phyloP scores from a whole-genome alignment of 1,140 invertebrate genomes.

The Drosophila simulans region DNA sequence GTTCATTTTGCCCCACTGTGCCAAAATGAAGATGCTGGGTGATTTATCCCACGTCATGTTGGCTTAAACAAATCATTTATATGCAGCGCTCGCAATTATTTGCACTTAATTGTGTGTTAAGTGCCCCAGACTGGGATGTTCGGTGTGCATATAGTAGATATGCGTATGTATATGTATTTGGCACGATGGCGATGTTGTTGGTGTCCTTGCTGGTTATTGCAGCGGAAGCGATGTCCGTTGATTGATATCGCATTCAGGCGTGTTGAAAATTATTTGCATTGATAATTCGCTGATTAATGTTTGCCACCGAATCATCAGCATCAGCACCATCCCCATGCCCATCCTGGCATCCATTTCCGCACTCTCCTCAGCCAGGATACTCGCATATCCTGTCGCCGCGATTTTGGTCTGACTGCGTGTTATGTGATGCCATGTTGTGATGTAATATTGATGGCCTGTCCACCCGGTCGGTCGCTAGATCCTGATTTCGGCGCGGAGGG shows the following conservation, averaged over 20 bases:
- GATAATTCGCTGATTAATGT: constrained; percentile 83
- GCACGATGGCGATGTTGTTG: constrained; percentile 27
- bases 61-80: constrained; percentile 82
- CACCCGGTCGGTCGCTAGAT: constrained; percentile 5
- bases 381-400: constrained; percentile 53
- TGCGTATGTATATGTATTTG: constrained; percentile 9
- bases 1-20: not conserved
- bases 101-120: constrained; percentile 83
- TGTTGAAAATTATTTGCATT: constrained; percentile 83
- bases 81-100: constrained; percentile 82
- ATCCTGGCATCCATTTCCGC: not conserved
- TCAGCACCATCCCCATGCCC: not conserved
- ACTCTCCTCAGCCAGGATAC: constrained; percentile 10
- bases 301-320: constrained; percentile 60
- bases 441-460: constrained; percentile 72
- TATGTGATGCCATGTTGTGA: constrained; percentile 54
- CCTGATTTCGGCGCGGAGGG: constrained; percentile 21
- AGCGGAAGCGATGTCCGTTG: constrained; percentile 77
- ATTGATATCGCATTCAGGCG: constrained; percentile 82
- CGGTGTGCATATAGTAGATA: not conserved
- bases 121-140: constrained; percentile 67
- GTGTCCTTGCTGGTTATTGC: constrained; percentile 51
- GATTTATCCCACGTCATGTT: constrained; percentile 68
- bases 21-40: constrained; percentile 58
- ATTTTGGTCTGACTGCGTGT: constrained; percentile 66